Base-by-base conservation (phyloP, 1,140 invertebrate genomes). In the Drosophila albomicans region DNA sequence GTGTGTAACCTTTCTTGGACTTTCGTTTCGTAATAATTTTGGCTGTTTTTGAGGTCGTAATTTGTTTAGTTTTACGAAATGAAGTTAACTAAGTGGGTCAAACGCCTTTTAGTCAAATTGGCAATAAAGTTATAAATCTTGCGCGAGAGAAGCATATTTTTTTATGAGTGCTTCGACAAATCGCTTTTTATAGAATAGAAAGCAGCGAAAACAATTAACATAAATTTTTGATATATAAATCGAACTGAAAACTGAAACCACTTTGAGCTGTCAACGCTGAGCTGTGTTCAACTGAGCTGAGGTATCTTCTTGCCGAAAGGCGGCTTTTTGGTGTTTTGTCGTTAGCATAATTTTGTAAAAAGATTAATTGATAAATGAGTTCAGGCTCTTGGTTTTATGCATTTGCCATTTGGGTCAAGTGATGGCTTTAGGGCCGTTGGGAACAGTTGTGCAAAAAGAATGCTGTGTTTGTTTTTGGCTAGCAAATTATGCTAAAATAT, bases 361-460 rank as follows among this genome's bases (percentile, higher is more conserved):
- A 8, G 35, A 65, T 41, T 81, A 48, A 80, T 75, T 88, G 84
- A 88, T 70, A 88, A 82, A 88, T 85, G 77, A 64, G 78, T 70
- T 78, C 73, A 10, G 35, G 11, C 43, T 41, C 48, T 54, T 32
- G 5, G 32, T 32, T 58, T 68, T 65, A 43, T 45, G 59, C 52
- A 70, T 38, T 16, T 8, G 28, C 43, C 28, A 79, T 58, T 65
- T 77, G 45, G 84, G 84, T 88, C 75, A 89, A 78, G 74, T 84
- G 49, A 25, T 76, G 75, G 71, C 66, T 49, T 25, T 52, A 87
- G 79, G 82, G 81, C 77, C 70, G 52, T 54, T 57, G 20, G 20
- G 20, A 25, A 54, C 51, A 45, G 30, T 30, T 54, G 11, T 10
- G 7, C 48, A 57, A 72, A 61, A 43, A 43, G 8, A 41, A 46